Evolutionary conservation across 1,140 invertebrate species (phyloP), one percentile per base, ranked within the genome.

Genomic region (Drosophila truncata): DNA sequence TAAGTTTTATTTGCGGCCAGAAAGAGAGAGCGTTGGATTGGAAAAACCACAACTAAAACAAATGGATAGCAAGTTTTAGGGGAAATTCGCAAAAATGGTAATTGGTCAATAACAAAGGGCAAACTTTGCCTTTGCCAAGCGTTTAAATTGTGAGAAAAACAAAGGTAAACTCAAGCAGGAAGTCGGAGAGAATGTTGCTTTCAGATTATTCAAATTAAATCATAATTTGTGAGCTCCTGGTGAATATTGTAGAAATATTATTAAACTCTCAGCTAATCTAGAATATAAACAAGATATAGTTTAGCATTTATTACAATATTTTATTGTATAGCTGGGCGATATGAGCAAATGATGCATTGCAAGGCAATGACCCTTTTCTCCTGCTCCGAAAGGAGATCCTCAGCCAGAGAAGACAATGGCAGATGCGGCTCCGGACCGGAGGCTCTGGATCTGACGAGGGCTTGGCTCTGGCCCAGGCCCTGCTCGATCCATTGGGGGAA

Each of bases 331-430:
- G 29, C 44, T 35, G n/a, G 20, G 61, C 50, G 64, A 78, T 69
- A 66, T 69, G 59, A 71, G 49, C 70, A 79, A 87, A 88, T 86
- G 83, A 86, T 87, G 76, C 83, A 80, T 87, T 65, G 67, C 76
- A 42, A 62, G 78, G 52, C 78, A 80, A 80, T 80, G 74, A 78
- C 57, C 74, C 64, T 35, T 35, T 37, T 16, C 33, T 55, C 2
- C 20, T 33, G 52, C 67, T 66, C 20, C 47, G 14, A 57, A 14
- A 49, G 42, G 33, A 58, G 44, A 78, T 60, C 55, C 54, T 39
- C 41, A 16, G 20, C 50, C 60, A 63, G 35, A 63, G 35, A 55
- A 78, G 75, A 78, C 75, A 78, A 78, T 78, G 75, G 75, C 69
- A 72, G 69, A 72, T 72, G 66, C 66, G 33, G 47, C 67, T 42